These are phyloP conservation scores for Megalops atlanticus DNA, from an alignment of 2,113 vertebrate genomes.

Conservation along the genomic window DNA sequence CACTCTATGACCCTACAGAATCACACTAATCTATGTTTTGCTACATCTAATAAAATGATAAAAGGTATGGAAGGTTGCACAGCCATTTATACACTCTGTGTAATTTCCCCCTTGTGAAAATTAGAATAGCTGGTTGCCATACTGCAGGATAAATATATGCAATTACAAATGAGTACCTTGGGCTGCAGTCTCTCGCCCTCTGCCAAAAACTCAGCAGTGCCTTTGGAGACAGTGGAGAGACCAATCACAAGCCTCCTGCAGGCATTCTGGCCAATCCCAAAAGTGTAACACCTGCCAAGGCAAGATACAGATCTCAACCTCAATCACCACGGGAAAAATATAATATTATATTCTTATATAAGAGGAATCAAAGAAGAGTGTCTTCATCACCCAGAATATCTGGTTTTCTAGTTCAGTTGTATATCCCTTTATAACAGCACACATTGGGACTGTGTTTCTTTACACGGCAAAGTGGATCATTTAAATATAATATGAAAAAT, in stretches of 20 bases:
- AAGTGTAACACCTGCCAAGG: conserved; percentile 84
- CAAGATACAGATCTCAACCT: conserved; percentile 25
- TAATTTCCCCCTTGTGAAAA: conserved; percentile 49
- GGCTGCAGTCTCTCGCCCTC: conserved; percentile 89
- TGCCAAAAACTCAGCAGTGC: conserved; percentile 80
- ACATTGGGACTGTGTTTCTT: no score
- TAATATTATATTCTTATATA: neutral
- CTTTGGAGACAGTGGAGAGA: conserved; percentile 83
- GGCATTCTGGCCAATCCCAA: conserved; percentile 83
- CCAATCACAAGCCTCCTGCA: conserved; percentile 84
- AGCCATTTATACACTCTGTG: conserved; percentile 35
- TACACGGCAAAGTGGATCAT: no score
- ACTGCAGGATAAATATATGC: conserved; percentile 45
- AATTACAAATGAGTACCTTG: conserved; percentile 74
- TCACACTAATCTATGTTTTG: conserved; percentile 15
- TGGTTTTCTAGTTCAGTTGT: neutral
- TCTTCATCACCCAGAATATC: neutral
- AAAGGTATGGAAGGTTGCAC: conserved; percentile 20
- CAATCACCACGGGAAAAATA: neutral
- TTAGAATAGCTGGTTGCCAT: conserved; percentile 43
- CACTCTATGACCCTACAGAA: neutral
- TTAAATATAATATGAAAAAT: no score
- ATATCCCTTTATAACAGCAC: neutral
- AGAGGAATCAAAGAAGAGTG: neutral
- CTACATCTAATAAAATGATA: conserved; percentile 46